Percentiles rank a stretch among this genome's conserved stretches.
Conservation (phyloP, 1,140 invertebrate genomes). For the Hyles euphorbiae region DNA sequence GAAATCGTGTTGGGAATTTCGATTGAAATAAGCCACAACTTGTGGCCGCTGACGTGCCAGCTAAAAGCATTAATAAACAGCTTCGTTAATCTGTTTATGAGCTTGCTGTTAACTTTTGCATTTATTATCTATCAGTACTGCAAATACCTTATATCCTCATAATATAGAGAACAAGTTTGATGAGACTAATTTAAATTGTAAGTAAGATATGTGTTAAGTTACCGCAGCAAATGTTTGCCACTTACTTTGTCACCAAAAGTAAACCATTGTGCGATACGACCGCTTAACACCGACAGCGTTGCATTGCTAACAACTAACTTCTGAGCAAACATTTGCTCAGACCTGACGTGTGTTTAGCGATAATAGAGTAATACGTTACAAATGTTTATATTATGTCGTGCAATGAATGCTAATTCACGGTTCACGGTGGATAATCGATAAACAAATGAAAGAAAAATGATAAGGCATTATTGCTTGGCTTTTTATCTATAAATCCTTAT, state of each 20-base stretch:
- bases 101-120: too few species aligned
- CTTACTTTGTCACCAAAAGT: slow-evolving; percentile 6
- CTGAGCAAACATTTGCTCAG: slow-evolving; percentile 48
- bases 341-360: slow-evolving; percentile 45
- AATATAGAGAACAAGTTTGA: not conserved
- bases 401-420: slow-evolving; percentile 43
- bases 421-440: slow-evolving; percentile 45
- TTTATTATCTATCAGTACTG: too few species aligned
- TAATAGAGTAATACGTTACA: slow-evolving; percentile 53
- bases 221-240: not conserved
- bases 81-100: too few species aligned
- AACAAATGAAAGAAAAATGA: slow-evolving; percentile 24
- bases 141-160: not conserved
- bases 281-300: slow-evolving; percentile 11
- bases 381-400: slow-evolving; percentile 52
- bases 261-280: slow-evolving; percentile 11
- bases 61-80: too few species aligned
- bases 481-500: too few species aligned
- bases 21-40: slow-evolving; percentile 35
- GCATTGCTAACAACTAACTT: slow-evolving; percentile 32
- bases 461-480: not conserved
- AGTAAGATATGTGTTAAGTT: not conserved
- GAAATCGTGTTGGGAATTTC: slow-evolving; percentile 36
- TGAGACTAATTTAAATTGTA: not conserved
- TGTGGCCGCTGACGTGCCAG: slow-evolving; percentile 17